Evolutionary conservation across 2,888 invertebrate species (phyloP), one percentile per base, ranked within the genome.

Genomic region (Panopea generosa): DNA sequence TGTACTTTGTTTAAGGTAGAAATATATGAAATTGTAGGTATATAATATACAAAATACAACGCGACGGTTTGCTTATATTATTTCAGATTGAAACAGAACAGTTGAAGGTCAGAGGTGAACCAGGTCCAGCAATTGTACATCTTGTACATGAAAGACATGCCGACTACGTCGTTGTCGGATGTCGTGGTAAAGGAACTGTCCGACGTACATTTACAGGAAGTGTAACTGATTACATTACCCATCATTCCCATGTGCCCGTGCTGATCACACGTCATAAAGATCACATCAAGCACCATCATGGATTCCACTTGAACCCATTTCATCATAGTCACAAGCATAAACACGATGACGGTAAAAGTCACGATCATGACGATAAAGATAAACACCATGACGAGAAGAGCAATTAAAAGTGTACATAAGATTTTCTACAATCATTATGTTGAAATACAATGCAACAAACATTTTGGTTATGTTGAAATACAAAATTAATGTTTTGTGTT

Each of bases 131-230:
- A 20, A 52, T 79, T 16, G 56, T 70, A 24, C 49, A 49, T 11
- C 45, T 75, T 14, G 67, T 68, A 18, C 60, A 67, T 18, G 74
- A 79, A 4, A 74, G 71, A 33, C 62, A 71, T 40, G 78, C 68
- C 6, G 71, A 71, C 61, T 79, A 52, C 45, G 71, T 79, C 26
- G 74, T 79, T 4, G 71, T 79, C 7, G 78, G 78, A 20, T 71
- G 74, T 50, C 74, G 78, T 7, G 78, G 78, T 1, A 79, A 79
- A 55, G 68, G 78, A 20, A 52, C 68, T 0, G 60, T 79, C 16
- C 49, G 78, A 16, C 66, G 71, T 7, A 79, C 78, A n/a, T 68
- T 79, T 16, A 79, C 78, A 55, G 78, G 78, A 60, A 79, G 78
- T 71, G 74, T 79, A 9, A 79, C 78, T 20, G 78, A 79, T 29